Evolutionary conservation across 1,140 invertebrate genomes (phyloP).

Genomic region (Meloidogyne hapla): DNA sequence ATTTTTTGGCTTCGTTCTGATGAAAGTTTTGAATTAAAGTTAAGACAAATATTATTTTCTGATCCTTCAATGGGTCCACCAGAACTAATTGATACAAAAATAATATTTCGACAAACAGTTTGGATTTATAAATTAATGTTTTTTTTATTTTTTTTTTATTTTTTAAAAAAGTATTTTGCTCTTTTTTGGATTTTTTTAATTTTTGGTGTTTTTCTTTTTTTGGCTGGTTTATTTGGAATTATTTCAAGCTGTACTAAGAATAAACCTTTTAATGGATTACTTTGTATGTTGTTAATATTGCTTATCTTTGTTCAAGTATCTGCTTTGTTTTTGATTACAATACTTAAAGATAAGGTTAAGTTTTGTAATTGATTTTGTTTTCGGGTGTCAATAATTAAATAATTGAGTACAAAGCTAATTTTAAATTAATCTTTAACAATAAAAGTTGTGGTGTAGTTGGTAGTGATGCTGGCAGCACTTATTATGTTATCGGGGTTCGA

Average conservation of each 20-base stretch:
- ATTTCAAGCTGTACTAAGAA: constrained; percentile 12
- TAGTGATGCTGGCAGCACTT: too few relatives aligned
- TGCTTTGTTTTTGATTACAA: constrained; percentile 32
- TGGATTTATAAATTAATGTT: background rate
- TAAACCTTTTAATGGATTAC: constrained; percentile 33
- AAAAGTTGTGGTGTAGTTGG: too few relatives aligned
- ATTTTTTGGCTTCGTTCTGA: constrained; percentile 43
- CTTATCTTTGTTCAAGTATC: constrained; percentile 32
- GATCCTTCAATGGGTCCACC: constrained; percentile 9
- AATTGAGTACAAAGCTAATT: too few relatives aligned
- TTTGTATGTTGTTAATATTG: constrained; percentile 33
- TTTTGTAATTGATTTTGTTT: too few relatives aligned
- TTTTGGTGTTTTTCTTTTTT: constrained; percentile 9
- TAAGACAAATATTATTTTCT: constrained; percentile 31
- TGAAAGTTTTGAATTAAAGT: constrained; percentile 22
- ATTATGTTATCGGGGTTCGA: too few relatives aligned
- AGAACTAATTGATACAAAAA: constrained; percentile 35
- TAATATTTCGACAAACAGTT: constrained; percentile 20
- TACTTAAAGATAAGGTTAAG: constrained; percentile 38
- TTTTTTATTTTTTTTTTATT: background rate
- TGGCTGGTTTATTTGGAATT: constrained; percentile 40
- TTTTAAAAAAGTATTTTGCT: constrained; percentile 22
- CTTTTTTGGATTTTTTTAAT: constrained; percentile 42
- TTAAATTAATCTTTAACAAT: too few relatives aligned
- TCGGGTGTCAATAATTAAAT: too few relatives aligned